Conservation (phyloP, 1,140 invertebrate species). For the Magallana gigas region DNA sequence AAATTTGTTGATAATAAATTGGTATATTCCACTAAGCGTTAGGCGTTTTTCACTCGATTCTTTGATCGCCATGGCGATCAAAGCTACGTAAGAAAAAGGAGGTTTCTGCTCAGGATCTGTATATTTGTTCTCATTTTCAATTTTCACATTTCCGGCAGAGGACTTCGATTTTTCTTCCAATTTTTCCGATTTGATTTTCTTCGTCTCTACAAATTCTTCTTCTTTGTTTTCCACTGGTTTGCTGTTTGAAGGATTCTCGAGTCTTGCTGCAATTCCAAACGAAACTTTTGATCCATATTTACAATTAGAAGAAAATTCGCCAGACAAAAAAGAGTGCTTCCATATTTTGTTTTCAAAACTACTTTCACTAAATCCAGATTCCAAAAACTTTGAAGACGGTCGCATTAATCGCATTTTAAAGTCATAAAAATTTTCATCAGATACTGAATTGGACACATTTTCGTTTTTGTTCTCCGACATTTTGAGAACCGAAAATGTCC, state of each 20-base stretch:
- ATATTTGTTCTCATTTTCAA: slow-evolving; percentile 59
- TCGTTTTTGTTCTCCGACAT: slow-evolving; percentile 20
- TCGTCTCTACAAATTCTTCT: neutral
- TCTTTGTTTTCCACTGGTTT: slow-evolving; percentile 32
- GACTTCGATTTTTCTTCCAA: slow-evolving; percentile 34
- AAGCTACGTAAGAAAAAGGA: slow-evolving; percentile 84
- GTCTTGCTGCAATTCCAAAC: slow-evolving; percentile 52
- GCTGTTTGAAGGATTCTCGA: slow-evolving; percentile 45
- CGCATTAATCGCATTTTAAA: slow-evolving; percentile 51
- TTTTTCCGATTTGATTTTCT: slow-evolving; percentile 44
- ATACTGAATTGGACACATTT: neutral
- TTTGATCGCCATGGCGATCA: slow-evolving; percentile 84
- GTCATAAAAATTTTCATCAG: slow-evolving; percentile 38
- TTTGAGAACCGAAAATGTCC: slow-evolving; percentile 7
- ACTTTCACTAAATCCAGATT: slow-evolving; percentile 51
- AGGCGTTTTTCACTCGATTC: slow-evolving; percentile 80
- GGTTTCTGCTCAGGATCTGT: slow-evolving; percentile 80
- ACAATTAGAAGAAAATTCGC: slow-evolving; percentile 46
- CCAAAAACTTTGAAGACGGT: slow-evolving; percentile 26
- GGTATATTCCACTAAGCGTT: slow-evolving; percentile 80
- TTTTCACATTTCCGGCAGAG: slow-evolving; percentile 29
- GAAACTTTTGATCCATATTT: slow-evolving; percentile 51
- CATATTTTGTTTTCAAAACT: slow-evolving; percentile 50
- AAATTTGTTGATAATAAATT: slow-evolving; percentile 77
- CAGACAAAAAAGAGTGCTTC: slow-evolving; percentile 46